These are phyloP conservation scores for Rattus norvegicus DNA, from an alignment of 2,113 vertebrate genomes.

Conservation along the genomic window DNA sequence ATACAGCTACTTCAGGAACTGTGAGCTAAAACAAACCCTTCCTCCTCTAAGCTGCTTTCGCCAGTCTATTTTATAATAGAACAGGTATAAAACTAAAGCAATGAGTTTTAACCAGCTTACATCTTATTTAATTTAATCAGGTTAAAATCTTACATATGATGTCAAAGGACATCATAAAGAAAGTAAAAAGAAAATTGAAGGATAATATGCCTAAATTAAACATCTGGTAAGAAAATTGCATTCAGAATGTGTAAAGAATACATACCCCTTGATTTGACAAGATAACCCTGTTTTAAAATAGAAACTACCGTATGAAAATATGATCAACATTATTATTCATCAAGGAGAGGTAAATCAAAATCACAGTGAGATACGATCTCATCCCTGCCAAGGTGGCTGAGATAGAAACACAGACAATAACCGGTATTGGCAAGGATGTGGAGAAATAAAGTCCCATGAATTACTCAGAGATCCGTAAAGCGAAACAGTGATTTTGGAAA, in stretches of 20 bases:
- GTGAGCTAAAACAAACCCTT: not conserved
- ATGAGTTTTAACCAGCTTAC: not conserved
- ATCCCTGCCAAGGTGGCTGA: not conserved
- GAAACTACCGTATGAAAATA: not conserved
- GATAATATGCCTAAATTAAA: not conserved
- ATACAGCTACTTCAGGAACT: not conserved
- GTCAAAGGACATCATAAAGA: conserved; percentile 15
- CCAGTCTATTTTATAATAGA: not conserved
- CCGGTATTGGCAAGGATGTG: not conserved
- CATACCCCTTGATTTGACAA: not conserved
- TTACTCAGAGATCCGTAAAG: not conserved
- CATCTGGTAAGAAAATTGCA: not conserved
- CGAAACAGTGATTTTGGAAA: not conserved
- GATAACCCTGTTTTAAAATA: not conserved
- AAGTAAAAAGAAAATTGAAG: conserved; percentile 7
- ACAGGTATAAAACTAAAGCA: too few species aligned
- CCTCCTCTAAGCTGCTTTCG: too few species aligned
- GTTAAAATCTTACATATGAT: not conserved
- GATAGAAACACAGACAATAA: conserved; percentile 4
- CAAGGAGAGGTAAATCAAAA: conserved; percentile 34
- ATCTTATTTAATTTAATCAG: not conserved
- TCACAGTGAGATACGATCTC: not conserved
- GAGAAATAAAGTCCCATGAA: not conserved
- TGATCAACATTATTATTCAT: not conserved
- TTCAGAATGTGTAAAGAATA: not conserved